Evolutionary conservation across 2,888 invertebrate genomes (phyloP), one percentile per base, ranked within the genome.

Genomic region (Plusia festucae): DNA sequence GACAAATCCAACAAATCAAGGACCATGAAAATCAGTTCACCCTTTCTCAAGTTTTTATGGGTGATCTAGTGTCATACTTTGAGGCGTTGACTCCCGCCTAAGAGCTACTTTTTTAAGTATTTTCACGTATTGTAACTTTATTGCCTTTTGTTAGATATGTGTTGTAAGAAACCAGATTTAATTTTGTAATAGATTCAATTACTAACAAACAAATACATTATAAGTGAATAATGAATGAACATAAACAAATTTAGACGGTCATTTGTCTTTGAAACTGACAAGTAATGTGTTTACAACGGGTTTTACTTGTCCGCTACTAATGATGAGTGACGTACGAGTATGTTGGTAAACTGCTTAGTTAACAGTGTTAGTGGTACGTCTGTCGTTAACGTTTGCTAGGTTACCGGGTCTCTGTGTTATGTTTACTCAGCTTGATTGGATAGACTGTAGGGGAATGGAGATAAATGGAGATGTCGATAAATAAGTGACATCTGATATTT

Each of bases 311-410:
- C 16, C 22, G n/a, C 9, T n/a, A 40, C 20, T 60, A 53, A 60
- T 53, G 18, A 60, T 60, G 53, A 53, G 15, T 18, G 40, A 53
- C 40, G 40, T 52, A n/a, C n/a, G n/a, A n/a, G n/a, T n/a, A 52
- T n/a, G 13, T 6, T 40, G 18, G 49, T 53, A 30, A 16, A 53
- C 55, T 49, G 51, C 55, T 56, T 24, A 32, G 61, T 22, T 78
- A 78, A 68, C 51, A 78, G 75, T 78, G 73, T 68, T 68, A 73
- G 73, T 73, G 24, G 73, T 27, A 57, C 62, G 51, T n/a, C 2
- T 32, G 13, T 46, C 20, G 46, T 57, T 53, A 63, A 81, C 79
- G 81, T 77, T 77, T 79, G 61, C 74, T 64, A 8, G 66, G 75
- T 59, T 59, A 73, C 54, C 66, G 55, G 81, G 75, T 66, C 78